Base-by-base conservation (phyloP, 2,113 vertebrate genomes). In the Elgaria multicarinata region DNA sequence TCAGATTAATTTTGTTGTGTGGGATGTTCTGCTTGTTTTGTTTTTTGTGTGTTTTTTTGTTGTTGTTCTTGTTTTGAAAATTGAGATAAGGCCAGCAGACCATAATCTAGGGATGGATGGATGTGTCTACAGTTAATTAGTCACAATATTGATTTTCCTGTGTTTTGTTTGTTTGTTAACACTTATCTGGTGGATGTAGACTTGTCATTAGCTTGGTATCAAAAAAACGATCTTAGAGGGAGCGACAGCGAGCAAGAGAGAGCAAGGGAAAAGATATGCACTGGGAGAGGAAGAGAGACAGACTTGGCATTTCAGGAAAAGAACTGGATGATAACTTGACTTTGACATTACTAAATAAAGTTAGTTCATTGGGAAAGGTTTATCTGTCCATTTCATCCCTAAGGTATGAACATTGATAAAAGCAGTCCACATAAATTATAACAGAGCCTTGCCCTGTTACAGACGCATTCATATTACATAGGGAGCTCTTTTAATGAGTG, bases 81-180 rank as follows among this genome's bases (percentile, higher is more conserved):
- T 14, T 55, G 74, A 77, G 81, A 94, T 58, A 86, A 74, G 76
- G 36, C 22, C 88, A 79, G 31, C 89, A 36, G 74, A 64, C 77
- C 66, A 93, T 88, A 92, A 91, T 58, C 28, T 81, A 83, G 58
- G 53, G 0, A 87, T n/a, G 46, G 50, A 93, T 92, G 88, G 89
- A 78, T 75, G 20, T 89, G 72, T 85, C 9, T 90, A 76, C 16
- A 89, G n/a, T 83, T 87, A 94, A 94, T 71, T 81, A 89, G 18
- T 1, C 67, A 12, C 24, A 89, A 18, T 39, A 83, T 18, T 90
- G 74, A 85, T 94, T 94, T 94, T 91, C 53, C 80, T 44, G 1
- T 87, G 92, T 28, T 50, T 85, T 67, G 22, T 83, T 83, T 62
- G n/a, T 92, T 85, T 83, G 92, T 82, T 66, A 75, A 26, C 26